These are phyloP conservation scores for Bubo scandiacus DNA, from an alignment of 2,113 vertebrate species.

Conservation along the genomic window DNA sequence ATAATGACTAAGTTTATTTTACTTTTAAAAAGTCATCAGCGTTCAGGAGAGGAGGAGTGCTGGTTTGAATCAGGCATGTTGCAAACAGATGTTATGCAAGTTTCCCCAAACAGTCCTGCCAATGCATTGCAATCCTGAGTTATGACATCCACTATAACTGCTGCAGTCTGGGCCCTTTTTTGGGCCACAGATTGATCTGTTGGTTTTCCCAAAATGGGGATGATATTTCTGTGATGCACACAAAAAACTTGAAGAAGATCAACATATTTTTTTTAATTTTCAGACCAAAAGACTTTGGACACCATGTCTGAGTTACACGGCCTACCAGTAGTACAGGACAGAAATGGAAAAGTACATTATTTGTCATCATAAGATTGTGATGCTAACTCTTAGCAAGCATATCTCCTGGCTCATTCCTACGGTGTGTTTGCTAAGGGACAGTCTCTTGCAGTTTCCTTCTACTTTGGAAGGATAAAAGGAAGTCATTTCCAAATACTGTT, in stretches of 20 bases:
- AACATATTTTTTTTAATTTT: background rate
- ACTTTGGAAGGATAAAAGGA: background rate
- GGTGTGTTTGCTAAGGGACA: background rate
- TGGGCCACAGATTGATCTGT: background rate
- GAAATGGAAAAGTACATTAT: background rate
- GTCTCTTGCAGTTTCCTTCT: background rate
- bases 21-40: constrained; percentile 1
- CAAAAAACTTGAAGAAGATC: background rate
- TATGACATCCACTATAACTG: constrained; percentile 26
- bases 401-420: background rate
- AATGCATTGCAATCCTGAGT: constrained; percentile 27
- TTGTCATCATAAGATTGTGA: background rate
- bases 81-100: constrained; percentile 67
- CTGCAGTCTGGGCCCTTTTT: constrained; percentile 26
- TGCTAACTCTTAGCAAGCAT: background rate
- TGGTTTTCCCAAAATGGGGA: constrained; percentile 11
- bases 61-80: constrained; percentile 62
- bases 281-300: background rate
- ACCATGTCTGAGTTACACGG: background rate
- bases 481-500: background rate
- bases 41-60: background rate
- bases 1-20: background rate
- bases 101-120: constrained; percentile 14
- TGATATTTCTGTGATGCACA: background rate
- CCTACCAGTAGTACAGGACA: background rate